Conservation (phyloP, 2,797 vertebrate genomes). For the Huso huso region DNA sequence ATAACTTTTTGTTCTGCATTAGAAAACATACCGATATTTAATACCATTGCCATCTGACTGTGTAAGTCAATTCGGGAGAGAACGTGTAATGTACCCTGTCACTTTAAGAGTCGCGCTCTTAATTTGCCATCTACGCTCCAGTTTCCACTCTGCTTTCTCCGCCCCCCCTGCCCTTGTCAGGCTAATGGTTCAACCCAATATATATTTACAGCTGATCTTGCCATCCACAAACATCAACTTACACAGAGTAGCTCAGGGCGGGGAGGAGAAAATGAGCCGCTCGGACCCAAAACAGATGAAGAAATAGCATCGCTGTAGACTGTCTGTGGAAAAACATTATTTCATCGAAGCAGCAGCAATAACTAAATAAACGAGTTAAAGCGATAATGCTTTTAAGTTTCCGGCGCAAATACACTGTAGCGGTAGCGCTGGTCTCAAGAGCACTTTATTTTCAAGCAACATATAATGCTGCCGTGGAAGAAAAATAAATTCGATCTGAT, state of each 20-base stretch:
- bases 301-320: not conserved
- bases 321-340: no score
- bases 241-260: not conserved
- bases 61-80: slow-evolving; percentile 9
- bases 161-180: slow-evolving; percentile 40
- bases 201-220: slow-evolving; percentile 32
- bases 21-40: no score
- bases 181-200: slow-evolving; percentile 61
- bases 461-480: slow-evolving; percentile 66
- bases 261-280: no score
- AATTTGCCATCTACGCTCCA: not conserved
- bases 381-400: no score
- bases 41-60: not conserved
- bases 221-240: not conserved
- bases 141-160: slow-evolving; percentile 15
- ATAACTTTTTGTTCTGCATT: no score
- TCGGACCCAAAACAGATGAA: slow-evolving; percentile 13
- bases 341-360: no score
- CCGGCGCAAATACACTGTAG: no score
- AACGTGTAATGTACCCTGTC: not conserved
- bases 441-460: no score
- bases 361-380: no score
- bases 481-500: slow-evolving; percentile 62
- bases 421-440: no score
- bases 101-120: slow-evolving; percentile 1